Percentiles rank a stretch among this genome's conserved stretches.
phyloP scores from a whole-genome alignment of 2,888 invertebrate genomes.

The Metallyticus violacea region DNA sequence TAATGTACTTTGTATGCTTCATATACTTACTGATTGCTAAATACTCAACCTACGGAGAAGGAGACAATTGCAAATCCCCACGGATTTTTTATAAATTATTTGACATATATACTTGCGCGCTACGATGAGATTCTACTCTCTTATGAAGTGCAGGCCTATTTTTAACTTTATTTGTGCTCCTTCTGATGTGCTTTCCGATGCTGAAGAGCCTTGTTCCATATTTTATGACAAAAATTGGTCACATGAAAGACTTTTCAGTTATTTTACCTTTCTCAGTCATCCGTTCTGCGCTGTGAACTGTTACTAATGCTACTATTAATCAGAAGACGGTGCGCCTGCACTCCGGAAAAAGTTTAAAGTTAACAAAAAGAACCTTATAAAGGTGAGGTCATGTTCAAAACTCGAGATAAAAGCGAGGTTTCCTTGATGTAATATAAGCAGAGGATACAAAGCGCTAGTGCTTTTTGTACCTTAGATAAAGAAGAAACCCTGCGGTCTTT shows the following conservation, averaged over 20 bases:
- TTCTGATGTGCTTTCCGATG: not conserved
- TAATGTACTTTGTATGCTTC: too few relatives aligned
- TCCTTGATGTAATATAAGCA: not conserved
- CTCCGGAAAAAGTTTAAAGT: not conserved
- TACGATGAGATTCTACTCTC: too few relatives aligned
- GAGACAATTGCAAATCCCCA: too few relatives aligned
- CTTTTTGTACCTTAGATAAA: too few relatives aligned
- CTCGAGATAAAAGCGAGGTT: not conserved
- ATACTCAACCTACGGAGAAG: too few relatives aligned
- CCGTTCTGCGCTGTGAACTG: not conserved
- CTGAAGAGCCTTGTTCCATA: too few relatives aligned
- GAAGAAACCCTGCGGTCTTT: not conserved
- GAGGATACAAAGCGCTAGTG: not conserved
- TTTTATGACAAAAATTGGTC: not conserved
- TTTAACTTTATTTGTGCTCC: too few relatives aligned
- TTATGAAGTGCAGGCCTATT: too few relatives aligned
- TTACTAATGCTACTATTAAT: not conserved
- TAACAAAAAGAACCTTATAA: not conserved
- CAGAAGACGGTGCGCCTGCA: not conserved
- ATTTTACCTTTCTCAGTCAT: too few relatives aligned
- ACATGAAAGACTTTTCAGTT: not conserved
- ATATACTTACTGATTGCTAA: too few relatives aligned
- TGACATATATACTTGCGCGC: too few relatives aligned
- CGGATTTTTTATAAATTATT: too few relatives aligned
- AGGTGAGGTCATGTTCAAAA: not conserved